Base-by-base conservation (phyloP, 2,888 invertebrate genomes). In the Pseudeuparius sepicola region DNA sequence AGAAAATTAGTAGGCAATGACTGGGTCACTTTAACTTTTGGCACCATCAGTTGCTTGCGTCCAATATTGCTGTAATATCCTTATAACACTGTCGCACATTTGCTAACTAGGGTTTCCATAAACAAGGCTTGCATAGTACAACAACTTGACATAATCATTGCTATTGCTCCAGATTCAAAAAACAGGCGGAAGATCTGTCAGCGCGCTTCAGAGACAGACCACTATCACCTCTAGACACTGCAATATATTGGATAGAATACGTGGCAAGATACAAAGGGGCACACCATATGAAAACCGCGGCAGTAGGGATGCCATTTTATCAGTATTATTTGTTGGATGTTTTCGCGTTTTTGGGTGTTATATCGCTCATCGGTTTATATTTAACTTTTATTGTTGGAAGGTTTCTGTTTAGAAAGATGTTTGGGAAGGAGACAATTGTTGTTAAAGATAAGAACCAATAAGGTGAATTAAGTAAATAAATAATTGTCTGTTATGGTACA, bases 221-320 rank as follows among this genome's bases (percentile, higher is more conserved):
- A 0, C 56, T 70, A 40, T 56, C 66, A 3, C 70, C 78, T 0
- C 59, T 75, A 14, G 67, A 71, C 13, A 71, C 71, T 4, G 66
- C 80, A 6, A 60, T 74, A 5, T 72, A 73, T 61, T 80, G 78
- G 79, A 67, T 75, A 14, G 78, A 80, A 51, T 71, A 78, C 51
- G 71, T 76, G 1, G 70, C 68, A 1, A 60, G 66, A 14, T 71
- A 75, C 1, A 58, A 62, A 4, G 76, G 77, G 0, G 73, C 72
- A 0, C 54, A 47, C 12, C 64, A 61, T 1, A 66, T 77, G 49
- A 52, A 69, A 1, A 60, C 73, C 1, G 62, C 69, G 1, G 70
- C 71, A 2, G 71, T 70, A 0, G 67, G 68, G 37, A 66, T 68
- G 45, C 70, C 72, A 0, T 51, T 62, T 12, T 72, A 71, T 46